Evolutionary conservation across 2,113 vertebrate genomes (phyloP).

Genomic region (Ammodytes marinus): DNA sequence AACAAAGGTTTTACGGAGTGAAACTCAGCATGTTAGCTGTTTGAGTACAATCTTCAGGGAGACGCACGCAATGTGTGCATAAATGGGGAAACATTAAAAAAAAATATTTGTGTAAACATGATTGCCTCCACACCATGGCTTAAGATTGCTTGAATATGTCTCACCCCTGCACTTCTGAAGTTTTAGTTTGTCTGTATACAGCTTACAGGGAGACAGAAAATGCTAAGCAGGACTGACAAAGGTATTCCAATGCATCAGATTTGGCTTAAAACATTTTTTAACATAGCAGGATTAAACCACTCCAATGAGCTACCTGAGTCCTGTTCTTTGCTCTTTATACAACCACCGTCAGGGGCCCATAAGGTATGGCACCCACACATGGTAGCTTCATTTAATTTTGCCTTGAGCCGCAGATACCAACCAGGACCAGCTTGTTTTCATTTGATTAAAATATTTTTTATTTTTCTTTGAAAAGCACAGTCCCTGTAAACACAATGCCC

Average conservation of each 20-base stretch:
- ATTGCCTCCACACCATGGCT: neutral
- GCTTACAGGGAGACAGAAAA: too few species aligned
- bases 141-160: neutral
- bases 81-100: neutral
- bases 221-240: too few species aligned
- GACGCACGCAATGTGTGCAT: slow-evolving; percentile 11
- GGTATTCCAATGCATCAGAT: too few species aligned
- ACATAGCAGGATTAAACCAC: too few species aligned
- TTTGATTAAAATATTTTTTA: neutral
- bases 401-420: neutral
- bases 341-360: neutral
- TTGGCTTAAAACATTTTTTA: neutral
- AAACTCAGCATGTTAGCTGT: slow-evolving; percentile 45
- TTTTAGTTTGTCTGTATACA: neutral
- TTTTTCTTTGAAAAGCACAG: neutral
- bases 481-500: neutral
- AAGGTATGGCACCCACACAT: neutral
- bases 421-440: neutral
- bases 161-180: neutral
- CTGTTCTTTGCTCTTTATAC: neutral
- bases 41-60: slow-evolving; percentile 31
- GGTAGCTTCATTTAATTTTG: neutral
- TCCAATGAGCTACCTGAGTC: neutral
- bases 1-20: slow-evolving; percentile 35
- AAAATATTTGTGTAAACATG: slow-evolving; percentile 10